These are phyloP conservation scores for Heloderma charlesbogerti DNA, from an alignment of 2,113 vertebrate genomes.

Conservation along the genomic window DNA sequence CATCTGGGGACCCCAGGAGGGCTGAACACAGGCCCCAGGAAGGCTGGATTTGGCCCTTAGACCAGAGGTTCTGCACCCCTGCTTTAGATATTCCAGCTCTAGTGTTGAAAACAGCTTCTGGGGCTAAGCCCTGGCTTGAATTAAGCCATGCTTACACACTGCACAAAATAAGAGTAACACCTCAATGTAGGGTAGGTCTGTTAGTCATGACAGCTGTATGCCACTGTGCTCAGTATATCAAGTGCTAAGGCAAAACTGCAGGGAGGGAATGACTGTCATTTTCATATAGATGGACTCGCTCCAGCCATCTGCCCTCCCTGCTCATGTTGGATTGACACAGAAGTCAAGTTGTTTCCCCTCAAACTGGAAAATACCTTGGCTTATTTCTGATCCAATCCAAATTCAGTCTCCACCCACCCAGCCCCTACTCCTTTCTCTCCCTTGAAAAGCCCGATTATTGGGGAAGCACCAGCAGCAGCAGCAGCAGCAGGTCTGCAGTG, in stretches of 20 bases:
- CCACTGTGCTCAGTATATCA: background rate
- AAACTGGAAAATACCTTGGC: background rate
- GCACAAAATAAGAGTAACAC: background rate
- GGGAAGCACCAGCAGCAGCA: background rate
- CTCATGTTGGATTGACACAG: background rate
- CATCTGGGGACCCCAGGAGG: too few relatives aligned
- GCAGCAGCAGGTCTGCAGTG: background rate
- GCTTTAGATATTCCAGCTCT: background rate
- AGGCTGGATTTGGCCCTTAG: too few relatives aligned
- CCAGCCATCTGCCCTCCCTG: background rate
- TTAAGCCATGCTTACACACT: background rate
- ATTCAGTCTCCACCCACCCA: background rate
- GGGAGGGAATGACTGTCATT: background rate
- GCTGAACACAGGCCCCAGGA: too few relatives aligned
- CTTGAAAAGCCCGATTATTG: background rate
- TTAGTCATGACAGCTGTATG: background rate
- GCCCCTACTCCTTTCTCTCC: background rate
- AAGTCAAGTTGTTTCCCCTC: background rate
- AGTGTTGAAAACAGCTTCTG: background rate
- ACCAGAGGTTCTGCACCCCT: too few relatives aligned
- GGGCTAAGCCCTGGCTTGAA: background rate
- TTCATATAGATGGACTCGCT: background rate
- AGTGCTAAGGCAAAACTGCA: background rate
- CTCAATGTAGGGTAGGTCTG: background rate
- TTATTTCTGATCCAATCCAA: background rate